Evolutionary conservation across 2,888 invertebrate species (phyloP).

Genomic region (Agriotes lineatus): DNA sequence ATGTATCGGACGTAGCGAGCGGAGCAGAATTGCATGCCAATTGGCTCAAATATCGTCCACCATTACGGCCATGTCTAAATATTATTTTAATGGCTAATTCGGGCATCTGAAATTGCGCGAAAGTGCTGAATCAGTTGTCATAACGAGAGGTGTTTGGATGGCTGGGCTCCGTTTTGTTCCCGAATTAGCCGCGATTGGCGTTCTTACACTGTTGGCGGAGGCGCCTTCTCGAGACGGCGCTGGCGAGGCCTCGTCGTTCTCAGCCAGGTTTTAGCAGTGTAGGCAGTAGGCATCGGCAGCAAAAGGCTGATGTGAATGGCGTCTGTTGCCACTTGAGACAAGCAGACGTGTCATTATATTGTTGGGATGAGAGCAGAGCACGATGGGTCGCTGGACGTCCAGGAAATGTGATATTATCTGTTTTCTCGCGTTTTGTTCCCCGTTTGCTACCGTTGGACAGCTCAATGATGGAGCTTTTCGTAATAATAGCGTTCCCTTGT

Average conservation of each 20-base stretch:
- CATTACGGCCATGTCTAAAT: slow-evolving; percentile 55
- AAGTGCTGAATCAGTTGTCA: slow-evolving; percentile 55
- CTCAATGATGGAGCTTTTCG: slow-evolving; percentile 17
- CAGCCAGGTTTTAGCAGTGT: slow-evolving; percentile 30
- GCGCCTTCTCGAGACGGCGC: not conserved
- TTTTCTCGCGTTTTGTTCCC: slow-evolving; percentile 45
- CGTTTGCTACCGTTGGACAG: slow-evolving; percentile 43
- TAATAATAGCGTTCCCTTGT: slow-evolving; percentile 19
- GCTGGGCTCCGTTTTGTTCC: slow-evolving; percentile 49
- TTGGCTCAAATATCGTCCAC: slow-evolving; percentile 31
- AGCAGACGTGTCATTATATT: slow-evolving; percentile 58
- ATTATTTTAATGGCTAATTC: slow-evolving; percentile 57
- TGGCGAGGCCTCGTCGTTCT: not conserved
- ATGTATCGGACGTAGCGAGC: slow-evolving; percentile 1
- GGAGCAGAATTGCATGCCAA: slow-evolving; percentile 25
- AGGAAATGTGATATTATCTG: slow-evolving; percentile 50
- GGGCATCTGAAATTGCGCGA: slow-evolving; percentile 38
- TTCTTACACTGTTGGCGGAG: slow-evolving; percentile 16
- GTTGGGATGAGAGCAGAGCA: slow-evolving; percentile 51
- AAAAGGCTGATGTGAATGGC: slow-evolving; percentile 50
- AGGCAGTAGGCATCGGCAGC: slow-evolving; percentile 38
- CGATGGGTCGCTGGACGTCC: slow-evolving; percentile 24
- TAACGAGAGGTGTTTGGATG: slow-evolving; percentile 56
- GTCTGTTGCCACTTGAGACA: slow-evolving; percentile 59
- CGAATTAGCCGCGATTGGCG: slow-evolving; percentile 46